Evolutionary conservation across 30 jellyfish, hydroid and myxozoan species (phyloP).

Genomic region (Turritopsis rubra): DNA sequence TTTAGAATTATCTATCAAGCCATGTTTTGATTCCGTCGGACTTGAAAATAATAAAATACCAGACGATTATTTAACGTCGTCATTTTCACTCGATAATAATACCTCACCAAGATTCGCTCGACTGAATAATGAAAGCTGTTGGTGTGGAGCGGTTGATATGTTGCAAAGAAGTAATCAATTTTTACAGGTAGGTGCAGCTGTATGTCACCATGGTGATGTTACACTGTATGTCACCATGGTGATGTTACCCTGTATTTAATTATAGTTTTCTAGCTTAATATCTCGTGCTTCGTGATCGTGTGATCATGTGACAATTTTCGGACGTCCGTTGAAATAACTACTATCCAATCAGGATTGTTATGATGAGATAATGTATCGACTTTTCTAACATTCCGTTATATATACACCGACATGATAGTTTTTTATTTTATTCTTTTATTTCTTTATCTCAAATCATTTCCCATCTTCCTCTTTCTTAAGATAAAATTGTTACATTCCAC

Average conservation of each 20-base stretch:
- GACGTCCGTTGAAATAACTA: no score
- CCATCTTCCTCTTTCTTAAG: background rate
- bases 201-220: no score
- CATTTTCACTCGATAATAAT: background rate
- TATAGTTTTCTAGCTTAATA: no score
- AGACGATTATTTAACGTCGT: background rate
- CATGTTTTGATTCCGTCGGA: background rate
- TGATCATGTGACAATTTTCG: no score
- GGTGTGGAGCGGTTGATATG: background rate
- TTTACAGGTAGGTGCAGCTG: background rate
- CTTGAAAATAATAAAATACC: background rate
- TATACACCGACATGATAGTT: no score
- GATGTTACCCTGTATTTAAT: no score
- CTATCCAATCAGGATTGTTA: no score
- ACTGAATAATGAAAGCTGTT: background rate
- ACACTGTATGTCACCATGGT: no score
- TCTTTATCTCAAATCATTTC: background rate
- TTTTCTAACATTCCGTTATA: no score
- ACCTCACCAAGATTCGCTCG: background rate
- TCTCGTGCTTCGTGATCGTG: no score
- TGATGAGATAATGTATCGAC: no score
- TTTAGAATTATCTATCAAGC: background rate
- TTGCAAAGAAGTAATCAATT: background rate
- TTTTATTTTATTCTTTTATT: no score
- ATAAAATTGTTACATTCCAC: background rate